These are phyloP conservation scores for Actinemys pallida DNA, from an alignment of 2,113 vertebrate species.

Conservation along the genomic window DNA sequence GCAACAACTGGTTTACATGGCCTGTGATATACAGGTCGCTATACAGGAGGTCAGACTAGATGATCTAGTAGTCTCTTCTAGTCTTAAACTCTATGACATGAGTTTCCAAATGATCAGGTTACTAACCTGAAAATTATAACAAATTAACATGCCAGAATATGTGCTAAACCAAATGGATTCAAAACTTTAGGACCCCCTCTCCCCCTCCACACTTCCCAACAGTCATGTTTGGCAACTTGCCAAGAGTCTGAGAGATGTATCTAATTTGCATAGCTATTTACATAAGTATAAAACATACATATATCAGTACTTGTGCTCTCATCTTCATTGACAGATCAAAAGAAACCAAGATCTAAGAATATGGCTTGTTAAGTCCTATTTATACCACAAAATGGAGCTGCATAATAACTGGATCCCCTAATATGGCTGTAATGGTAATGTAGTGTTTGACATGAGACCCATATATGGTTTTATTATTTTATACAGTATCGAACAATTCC, in stretches of 20 bases:
- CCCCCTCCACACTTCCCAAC: too few species aligned
- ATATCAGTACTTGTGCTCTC: not conserved
- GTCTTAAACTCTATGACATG: not conserved
- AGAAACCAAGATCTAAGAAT: not conserved
- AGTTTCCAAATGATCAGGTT: not conserved
- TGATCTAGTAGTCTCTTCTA: not conserved
- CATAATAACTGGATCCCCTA: not conserved
- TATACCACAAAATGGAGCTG: not conserved
- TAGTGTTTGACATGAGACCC: not conserved
- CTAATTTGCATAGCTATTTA: too few species aligned
- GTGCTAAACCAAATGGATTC: not conserved
- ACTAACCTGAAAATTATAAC: not conserved
- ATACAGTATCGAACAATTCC: not conserved
- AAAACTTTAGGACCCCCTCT: not conserved
- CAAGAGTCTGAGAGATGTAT: too few species aligned
- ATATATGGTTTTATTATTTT: not conserved
- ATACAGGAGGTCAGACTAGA: not conserved
- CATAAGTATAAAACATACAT: too few species aligned
- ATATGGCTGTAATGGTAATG: not conserved
- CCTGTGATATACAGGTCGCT: not conserved
- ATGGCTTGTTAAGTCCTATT: not conserved
- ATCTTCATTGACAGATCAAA: not conserved
- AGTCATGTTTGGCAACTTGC: too few species aligned
- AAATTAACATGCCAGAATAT: not conserved
- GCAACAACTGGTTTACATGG: not conserved